Percentiles rank a stretch among this genome's conserved stretches.
phyloP scores from a whole-genome alignment of 2,113 vertebrate genomes.

The Hippocampus abdominalis region DNA sequence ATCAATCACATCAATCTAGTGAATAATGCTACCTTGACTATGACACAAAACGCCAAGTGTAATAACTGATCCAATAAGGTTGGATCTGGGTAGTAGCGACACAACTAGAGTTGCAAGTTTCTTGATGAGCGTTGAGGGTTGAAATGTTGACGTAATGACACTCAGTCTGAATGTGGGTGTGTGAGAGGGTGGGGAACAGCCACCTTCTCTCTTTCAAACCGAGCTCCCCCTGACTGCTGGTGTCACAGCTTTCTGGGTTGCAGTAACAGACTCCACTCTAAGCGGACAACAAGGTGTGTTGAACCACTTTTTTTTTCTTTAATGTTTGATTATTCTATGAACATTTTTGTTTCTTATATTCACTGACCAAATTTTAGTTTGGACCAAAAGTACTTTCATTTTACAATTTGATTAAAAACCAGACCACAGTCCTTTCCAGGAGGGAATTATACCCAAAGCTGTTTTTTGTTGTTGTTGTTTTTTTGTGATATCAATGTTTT shows the following conservation, averaged over 20 bases:
- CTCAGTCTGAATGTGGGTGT: constrained; percentile 52
- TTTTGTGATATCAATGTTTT: constrained; percentile 8
- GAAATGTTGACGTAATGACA: constrained; percentile 45
- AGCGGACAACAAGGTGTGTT: constrained; percentile 47
- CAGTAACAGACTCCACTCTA: constrained; percentile 34
- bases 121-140: constrained; percentile 33
- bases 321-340: constrained; percentile 5
- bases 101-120: constrained; percentile 12
- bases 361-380: neutral
- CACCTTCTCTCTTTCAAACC: constrained; percentile 21
- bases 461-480: constrained; percentile 12
- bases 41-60: neutral
- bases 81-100: constrained; percentile 6
- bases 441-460: constrained; percentile 6
- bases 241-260: constrained; percentile 40
- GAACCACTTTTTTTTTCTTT: constrained; percentile 25
- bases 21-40: neutral
- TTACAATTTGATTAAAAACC: neutral
- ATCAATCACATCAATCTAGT: neutral
- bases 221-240: constrained; percentile 27
- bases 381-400: neutral
- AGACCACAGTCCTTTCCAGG: neutral
- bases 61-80: neutral
- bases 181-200: constrained; percentile 56
- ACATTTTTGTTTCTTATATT: neutral